A percentile compares a stretch with the other conserved stretches of the same genome.
Evolutionary conservation across 2,797 vertebrate genomes (phyloP).

Genomic region (Pteronotus mesoamericanus): DNA sequence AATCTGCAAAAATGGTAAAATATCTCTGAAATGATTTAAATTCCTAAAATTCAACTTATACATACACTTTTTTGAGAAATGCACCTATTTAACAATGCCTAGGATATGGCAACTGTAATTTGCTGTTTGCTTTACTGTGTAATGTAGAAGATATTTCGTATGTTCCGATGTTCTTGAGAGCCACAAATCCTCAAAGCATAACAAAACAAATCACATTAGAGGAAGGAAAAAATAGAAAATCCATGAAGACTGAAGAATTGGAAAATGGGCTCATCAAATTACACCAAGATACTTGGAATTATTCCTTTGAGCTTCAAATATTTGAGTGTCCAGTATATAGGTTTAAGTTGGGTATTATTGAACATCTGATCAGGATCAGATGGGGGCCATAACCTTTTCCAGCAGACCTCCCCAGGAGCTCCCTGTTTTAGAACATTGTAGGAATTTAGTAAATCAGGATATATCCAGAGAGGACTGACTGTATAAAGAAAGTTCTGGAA

Average conservation of each 20-base stretch:
- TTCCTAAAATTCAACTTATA: not conserved
- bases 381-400: not conserved
- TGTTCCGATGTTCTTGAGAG: not conserved
- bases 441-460: not conserved
- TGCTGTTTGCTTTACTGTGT: not conserved
- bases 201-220: not conserved
- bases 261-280: not conserved
- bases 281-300: not conserved
- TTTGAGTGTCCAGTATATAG: not conserved
- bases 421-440: not conserved
- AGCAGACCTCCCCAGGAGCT: not conserved
- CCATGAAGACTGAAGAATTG: conserved; percentile 2
- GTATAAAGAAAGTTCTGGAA: not conserved
- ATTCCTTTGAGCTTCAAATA: not conserved
- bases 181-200: not conserved
- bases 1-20: not conserved
- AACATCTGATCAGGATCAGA: not conserved
- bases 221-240: not conserved
- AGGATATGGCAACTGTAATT: not conserved
- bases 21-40: not conserved
- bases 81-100: not conserved
- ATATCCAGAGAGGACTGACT: not conserved
- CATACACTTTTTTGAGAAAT: not conserved
- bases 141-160: not conserved
- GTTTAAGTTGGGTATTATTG: not conserved